These are phyloP conservation scores for Melanerpes formicivorus DNA, from an alignment of 2,113 vertebrate genomes.

Conservation along the genomic window DNA sequence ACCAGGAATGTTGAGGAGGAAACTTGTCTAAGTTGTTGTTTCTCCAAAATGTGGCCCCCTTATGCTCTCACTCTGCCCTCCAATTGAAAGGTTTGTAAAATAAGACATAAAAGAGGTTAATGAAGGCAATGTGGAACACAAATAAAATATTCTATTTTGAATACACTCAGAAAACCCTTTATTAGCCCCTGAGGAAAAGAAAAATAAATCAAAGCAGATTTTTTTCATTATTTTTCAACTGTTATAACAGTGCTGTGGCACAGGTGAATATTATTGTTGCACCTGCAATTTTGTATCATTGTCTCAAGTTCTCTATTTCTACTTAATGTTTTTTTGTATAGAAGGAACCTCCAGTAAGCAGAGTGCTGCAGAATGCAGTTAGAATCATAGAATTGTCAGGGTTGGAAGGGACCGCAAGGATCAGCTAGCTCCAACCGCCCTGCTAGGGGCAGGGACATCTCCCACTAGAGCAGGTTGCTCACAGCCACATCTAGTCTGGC, in stretches of 20 bases:
- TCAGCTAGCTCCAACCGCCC: too few species aligned
- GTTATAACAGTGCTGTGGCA: neutral
- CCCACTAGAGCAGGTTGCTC: too few species aligned
- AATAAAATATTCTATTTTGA: neutral
- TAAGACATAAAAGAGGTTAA: neutral
- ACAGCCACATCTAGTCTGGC: too few species aligned
- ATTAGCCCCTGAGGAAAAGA: neutral
- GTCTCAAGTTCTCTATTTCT: neutral
- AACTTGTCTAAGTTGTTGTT: neutral
- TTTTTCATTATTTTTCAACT: neutral
- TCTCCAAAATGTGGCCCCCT: neutral
- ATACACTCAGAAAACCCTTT: neutral
- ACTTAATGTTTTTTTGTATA: neutral
- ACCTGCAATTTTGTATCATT: neutral
- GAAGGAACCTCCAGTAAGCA: neutral
- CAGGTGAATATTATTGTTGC: neutral
- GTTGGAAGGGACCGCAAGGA: too few species aligned
- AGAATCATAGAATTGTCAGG: too few species aligned
- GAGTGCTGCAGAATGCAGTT: neutral
- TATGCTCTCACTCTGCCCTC: neutral
- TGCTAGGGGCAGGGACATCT: too few species aligned
- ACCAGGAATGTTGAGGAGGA: neutral
- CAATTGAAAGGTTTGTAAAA: conserved; percentile 23
- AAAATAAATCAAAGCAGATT: conserved; percentile 9
- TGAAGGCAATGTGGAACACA: neutral